phyloP scores from a whole-genome alignment of 92 coral and sea anemone species.

The Parazoanthus darwini region DNA sequence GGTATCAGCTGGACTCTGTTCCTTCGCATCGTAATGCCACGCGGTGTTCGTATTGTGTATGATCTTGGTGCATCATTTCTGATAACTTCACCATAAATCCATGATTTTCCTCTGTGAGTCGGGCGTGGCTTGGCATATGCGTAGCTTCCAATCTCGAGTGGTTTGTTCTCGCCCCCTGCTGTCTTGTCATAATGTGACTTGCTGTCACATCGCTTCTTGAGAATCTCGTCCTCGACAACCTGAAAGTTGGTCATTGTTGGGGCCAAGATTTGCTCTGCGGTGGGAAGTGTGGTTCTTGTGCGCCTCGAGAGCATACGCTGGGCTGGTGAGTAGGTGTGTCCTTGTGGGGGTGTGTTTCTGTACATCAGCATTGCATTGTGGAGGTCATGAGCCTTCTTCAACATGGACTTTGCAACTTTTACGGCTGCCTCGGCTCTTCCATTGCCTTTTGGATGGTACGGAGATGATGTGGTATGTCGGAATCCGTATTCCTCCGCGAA shows the following conservation, averaged over 20 bases:
- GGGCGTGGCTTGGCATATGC: conserved; percentile 57
- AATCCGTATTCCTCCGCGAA: conserved; percentile 12
- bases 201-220: conserved; percentile 41
- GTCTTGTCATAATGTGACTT: conserved; percentile 45
- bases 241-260: conserved; percentile 41
- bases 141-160: conserved; percentile 32
- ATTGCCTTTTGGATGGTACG: too few species aligned
- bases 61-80: background rate
- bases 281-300: conserved; percentile 57
- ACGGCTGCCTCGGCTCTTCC: too few species aligned
- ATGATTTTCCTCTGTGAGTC: conserved; percentile 32
- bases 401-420: conserved; percentile 24
- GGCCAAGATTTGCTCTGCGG: too few species aligned
- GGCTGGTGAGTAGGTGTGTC: conserved; percentile 60
- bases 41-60: conserved; percentile 42
- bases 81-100: conserved; percentile 46
- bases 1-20: conserved; percentile 30
- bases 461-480: too few species aligned
- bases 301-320: conserved; percentile 57
- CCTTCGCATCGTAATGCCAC: background rate
- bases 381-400: conserved; percentile 57
- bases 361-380: conserved; percentile 55
- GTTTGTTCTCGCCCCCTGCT: conserved; percentile 35
- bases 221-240: conserved; percentile 39
- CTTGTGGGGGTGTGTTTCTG: conserved; percentile 63